A percentile compares a stretch with the other conserved stretches of the same genome.
These are phyloP conservation scores for Dolichallabes microphthalmus DNA, from an alignment of 2,113 vertebrate genomes.

Conservation along the genomic window DNA sequence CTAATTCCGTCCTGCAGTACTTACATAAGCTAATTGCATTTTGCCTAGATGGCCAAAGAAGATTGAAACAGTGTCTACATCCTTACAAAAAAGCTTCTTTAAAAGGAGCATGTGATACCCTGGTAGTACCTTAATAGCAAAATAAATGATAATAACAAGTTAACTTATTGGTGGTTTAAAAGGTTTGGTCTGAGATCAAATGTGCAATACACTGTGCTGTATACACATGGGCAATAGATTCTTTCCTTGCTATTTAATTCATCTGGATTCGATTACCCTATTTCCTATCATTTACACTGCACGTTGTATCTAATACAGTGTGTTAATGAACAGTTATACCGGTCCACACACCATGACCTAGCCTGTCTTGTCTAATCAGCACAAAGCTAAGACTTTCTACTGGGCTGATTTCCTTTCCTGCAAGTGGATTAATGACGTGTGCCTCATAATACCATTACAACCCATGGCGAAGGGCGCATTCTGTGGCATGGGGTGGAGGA, in stretches of 20 bases:
- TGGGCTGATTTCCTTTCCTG: conserved; percentile 55
- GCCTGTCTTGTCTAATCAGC: conserved; percentile 43
- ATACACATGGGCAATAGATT: conserved; percentile 9
- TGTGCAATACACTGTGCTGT: neutral
- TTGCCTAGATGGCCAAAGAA: neutral
- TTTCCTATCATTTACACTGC: conserved; percentile 30
- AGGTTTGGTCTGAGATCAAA: conserved; percentile 10
- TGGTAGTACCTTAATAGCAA: neutral
- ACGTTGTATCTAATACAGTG: conserved; percentile 24
- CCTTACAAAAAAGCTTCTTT: neutral
- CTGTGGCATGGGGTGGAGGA: conserved; percentile 15
- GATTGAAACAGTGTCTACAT: neutral
- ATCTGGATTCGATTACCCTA: conserved; percentile 25
- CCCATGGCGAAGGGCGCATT: conserved; percentile 35
- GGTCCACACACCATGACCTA: conserved; percentile 33
- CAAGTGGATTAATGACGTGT: conserved; percentile 67
- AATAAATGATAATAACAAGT: neutral
- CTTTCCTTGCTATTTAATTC: conserved; percentile 34
- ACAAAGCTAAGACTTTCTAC: conserved; percentile 52
- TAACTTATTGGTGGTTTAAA: conserved; percentile 12
- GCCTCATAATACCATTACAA: conserved; percentile 64
- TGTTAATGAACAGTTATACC: conserved; percentile 34
- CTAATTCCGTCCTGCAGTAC: neutral
- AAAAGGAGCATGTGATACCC: neutral
- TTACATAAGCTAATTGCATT: neutral